Conservation (phyloP, 2,888 invertebrate genomes). For the Plebejus anna region DNA sequence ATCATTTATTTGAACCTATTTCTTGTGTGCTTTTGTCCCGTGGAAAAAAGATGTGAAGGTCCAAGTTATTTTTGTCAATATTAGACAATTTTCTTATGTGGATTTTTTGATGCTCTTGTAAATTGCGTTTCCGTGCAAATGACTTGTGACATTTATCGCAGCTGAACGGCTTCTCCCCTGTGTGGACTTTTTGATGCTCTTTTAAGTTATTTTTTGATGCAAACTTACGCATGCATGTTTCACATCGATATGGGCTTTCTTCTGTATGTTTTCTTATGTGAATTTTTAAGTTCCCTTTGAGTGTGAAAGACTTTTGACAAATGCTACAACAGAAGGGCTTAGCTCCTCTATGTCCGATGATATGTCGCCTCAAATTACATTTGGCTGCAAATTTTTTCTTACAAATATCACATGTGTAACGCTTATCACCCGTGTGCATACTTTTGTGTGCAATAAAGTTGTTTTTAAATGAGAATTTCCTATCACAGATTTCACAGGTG, state of each 20-base stretch:
- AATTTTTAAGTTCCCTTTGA: constrained; percentile 16
- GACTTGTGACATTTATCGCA: neutral
- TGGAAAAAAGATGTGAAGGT: constrained; percentile 15
- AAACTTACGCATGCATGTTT: constrained; percentile 5
- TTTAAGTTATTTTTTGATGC: constrained; percentile 15
- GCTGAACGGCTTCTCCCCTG: constrained; percentile 5
- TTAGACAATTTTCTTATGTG: neutral
- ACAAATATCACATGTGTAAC: constrained; percentile 25
- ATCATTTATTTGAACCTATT: neutral
- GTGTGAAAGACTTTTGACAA: constrained; percentile 5
- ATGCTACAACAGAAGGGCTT: constrained; percentile 3
- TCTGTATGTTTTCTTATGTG: constrained; percentile 20
- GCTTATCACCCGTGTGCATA: constrained; percentile 8
- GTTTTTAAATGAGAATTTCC: constrained; percentile 22
- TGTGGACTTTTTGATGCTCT: constrained; percentile 23
- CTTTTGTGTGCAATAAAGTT: constrained; percentile 21
- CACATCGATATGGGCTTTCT: constrained; percentile 3
- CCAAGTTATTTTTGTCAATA: neutral
- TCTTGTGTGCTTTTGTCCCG: neutral
- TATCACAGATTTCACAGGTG: constrained; percentile 15
- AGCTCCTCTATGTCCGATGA: constrained; percentile 18
- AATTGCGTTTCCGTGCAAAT: constrained; percentile 24
- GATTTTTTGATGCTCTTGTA: constrained; percentile 22
- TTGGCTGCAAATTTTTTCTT: constrained; percentile 18
- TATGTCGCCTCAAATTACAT: constrained; percentile 20